phyloP scores from a whole-genome alignment of 2,797 vertebrate species.

The Notolepis coatsorum region DNA sequence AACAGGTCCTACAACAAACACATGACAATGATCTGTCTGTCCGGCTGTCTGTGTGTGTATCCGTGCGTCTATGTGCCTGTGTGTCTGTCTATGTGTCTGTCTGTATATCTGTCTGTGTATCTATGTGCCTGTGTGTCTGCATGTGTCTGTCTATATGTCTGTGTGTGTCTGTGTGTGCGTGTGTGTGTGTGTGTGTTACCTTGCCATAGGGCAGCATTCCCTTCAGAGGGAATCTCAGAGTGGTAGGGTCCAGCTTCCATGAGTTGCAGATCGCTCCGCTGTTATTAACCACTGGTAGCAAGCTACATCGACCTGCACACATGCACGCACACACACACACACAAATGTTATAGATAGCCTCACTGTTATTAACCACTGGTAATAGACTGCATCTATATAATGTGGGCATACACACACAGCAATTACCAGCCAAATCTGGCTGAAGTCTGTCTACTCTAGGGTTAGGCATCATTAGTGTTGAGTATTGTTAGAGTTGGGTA shows the following conservation, averaged over 20 bases:
- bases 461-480: too few relatives aligned
- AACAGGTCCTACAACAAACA: conserved; percentile 89
- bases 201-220: conserved; percentile 98
- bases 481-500: too few relatives aligned
- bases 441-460: too few relatives aligned
- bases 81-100: background rate
- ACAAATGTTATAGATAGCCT: too few relatives aligned
- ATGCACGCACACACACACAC: background rate
- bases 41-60: background rate
- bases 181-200: conserved; percentile 70
- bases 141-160: background rate
- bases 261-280: conserved; percentile 99
- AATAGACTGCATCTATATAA: too few relatives aligned
- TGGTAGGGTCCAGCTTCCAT: conserved; percentile 97
- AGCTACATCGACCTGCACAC: conserved; percentile 91
- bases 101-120: background rate
- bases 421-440: too few relatives aligned
- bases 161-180: background rate
- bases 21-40: background rate
- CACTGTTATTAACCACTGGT: too few relatives aligned
- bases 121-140: background rate
- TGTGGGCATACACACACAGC: too few relatives aligned
- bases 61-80: too few relatives aligned
- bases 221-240: conserved; percentile 94
- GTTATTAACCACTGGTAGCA: conserved; percentile 98